Evolutionary conservation across 2,888 invertebrate species (phyloP).

Genomic region (Catocala fraxini): DNA sequence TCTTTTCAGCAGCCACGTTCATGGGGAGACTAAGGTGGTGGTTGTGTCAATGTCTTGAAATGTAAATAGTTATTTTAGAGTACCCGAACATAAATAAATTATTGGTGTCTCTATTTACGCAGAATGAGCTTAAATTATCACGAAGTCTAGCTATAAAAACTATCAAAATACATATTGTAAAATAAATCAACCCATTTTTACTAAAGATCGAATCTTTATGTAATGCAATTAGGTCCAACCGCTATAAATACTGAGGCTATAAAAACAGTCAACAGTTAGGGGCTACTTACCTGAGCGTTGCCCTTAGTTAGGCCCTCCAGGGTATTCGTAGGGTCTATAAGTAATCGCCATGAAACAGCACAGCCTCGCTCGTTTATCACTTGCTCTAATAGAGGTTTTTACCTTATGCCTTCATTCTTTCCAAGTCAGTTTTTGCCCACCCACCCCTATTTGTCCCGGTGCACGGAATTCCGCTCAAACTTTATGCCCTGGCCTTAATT

Average conservation of each 20-base stretch:
- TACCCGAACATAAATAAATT: too few species aligned
- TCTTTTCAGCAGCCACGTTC: too few species aligned
- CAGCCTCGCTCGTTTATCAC: slow-evolving; percentile 67
- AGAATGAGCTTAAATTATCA: too few species aligned
- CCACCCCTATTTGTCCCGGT: slow-evolving; percentile 53
- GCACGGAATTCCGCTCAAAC: slow-evolving; percentile 37
- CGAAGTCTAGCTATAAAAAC: background rate
- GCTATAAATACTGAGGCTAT: slow-evolving; percentile 31
- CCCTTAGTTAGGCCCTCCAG: slow-evolving; percentile 45
- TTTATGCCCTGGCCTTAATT: slow-evolving; percentile 50
- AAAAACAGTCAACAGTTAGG: slow-evolving; percentile 45
- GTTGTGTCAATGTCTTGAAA: too few species aligned
- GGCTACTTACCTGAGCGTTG: slow-evolving; percentile 30
- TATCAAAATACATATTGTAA: background rate
- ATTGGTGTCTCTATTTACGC: too few species aligned
- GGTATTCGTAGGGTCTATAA: slow-evolving; percentile 48
- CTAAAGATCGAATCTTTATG: slow-evolving; percentile 19
- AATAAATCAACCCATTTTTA: slow-evolving; percentile 9
- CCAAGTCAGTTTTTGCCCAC: slow-evolving; percentile 59
- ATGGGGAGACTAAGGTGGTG: too few species aligned
- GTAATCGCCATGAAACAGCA: slow-evolving; percentile 67
- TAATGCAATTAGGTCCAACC: slow-evolving; percentile 35
- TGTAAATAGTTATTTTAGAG: too few species aligned
- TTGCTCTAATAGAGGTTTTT: slow-evolving; percentile 70
- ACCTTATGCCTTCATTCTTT: slow-evolving; percentile 67